Evolutionary conservation across 1,140 invertebrate genomes (phyloP).

Genomic region (Drosophila rhopaloa): DNA sequence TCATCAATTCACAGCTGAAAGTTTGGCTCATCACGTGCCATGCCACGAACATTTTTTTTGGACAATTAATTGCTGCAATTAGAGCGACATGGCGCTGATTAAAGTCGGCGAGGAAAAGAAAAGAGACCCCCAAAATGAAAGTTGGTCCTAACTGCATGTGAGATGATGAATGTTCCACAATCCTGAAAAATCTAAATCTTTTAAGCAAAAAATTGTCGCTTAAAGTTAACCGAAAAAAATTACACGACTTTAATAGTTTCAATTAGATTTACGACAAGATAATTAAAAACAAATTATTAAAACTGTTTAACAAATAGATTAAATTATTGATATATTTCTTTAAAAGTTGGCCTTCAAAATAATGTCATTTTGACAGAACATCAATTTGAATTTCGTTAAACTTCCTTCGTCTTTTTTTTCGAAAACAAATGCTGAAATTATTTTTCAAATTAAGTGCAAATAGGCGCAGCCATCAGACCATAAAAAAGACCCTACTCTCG

Average conservation of each 20-base stretch:
- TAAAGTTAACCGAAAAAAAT: too few relatives aligned
- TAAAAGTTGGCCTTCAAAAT: background rate
- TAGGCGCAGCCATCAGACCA: background rate
- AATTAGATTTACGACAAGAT: too few relatives aligned
- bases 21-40: constrained; percentile 34
- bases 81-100: constrained; percentile 69
- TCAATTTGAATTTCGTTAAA: background rate
- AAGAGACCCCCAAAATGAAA: constrained; percentile 19
- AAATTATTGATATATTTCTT: too few relatives aligned
- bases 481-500: background rate
- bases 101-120: constrained; percentile 21
- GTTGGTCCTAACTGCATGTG: constrained; percentile 4
- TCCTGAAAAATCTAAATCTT: background rate
- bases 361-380: background rate
- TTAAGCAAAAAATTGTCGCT: background rate
- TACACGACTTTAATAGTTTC: too few relatives aligned
- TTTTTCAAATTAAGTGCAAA: background rate
- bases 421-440: constrained; percentile 3
- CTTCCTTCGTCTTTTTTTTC: background rate
- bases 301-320: too few relatives aligned
- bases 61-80: constrained; percentile 70
- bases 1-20: constrained; percentile 42
- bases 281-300: too few relatives aligned
- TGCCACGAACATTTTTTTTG: constrained; percentile 39
- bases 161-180: constrained; percentile 7